These are phyloP conservation scores for Synanthedon andrenaeformis DNA, from an alignment of 2,888 invertebrate genomes.

Conservation along the genomic window DNA sequence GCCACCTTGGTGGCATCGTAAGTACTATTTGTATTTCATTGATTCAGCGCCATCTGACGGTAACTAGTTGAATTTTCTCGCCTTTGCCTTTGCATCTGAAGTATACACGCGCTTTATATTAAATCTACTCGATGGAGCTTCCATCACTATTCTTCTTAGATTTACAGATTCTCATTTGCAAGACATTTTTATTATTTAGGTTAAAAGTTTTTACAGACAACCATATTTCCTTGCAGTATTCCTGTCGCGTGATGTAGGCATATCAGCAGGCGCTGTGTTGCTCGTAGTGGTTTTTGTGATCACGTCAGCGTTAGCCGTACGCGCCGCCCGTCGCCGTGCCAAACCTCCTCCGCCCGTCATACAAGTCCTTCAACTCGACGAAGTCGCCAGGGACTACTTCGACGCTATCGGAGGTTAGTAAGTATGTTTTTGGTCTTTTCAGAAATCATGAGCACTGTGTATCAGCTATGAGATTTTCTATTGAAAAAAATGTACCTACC, in stretches of 20 bases:
- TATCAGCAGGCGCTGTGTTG: slow-evolving; percentile 49
- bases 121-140: no score
- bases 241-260: slow-evolving; percentile 51
- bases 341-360: slow-evolving; percentile 49
- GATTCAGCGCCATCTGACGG: neutral
- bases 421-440: slow-evolving; percentile 2
- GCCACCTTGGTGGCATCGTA: slow-evolving; percentile 58
- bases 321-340: slow-evolving; percentile 32
- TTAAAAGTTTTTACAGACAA: no score
- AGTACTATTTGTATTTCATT: slow-evolving; percentile 14
- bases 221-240: slow-evolving; percentile 27
- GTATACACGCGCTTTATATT: no score
- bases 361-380: slow-evolving; percentile 56
- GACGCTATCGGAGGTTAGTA: slow-evolving; percentile 50
- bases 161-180: neutral
- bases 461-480: no score
- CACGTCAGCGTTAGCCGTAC: slow-evolving; percentile 36
- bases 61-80: no score
- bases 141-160: neutral
- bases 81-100: no score
- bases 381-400: slow-evolving; percentile 51
- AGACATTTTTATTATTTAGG: neutral
- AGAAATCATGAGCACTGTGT: no score
- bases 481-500: no score
- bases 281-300: slow-evolving; percentile 44